Evolutionary conservation across 2,888 invertebrate genomes (phyloP).

Genomic region (Morinoia aosen): DNA sequence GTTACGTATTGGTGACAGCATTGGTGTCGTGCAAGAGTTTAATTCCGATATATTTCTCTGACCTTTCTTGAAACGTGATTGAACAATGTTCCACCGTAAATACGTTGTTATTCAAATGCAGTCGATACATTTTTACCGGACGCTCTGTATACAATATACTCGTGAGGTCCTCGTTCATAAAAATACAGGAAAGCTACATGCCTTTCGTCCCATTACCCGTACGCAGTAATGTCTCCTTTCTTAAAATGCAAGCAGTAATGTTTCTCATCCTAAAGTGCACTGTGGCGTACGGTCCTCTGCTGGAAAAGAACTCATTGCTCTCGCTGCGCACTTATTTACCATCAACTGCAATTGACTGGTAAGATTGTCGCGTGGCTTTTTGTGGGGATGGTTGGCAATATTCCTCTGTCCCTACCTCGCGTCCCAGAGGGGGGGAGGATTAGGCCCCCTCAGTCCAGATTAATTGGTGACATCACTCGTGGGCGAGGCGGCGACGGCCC

Average conservation of each 20-base stretch:
- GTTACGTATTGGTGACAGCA: no score
- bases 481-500: neutral
- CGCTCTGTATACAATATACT: no score
- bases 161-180: no score
- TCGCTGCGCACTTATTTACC: neutral
- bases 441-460: neutral
- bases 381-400: neutral
- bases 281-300: neutral
- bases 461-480: constrained; percentile 17
- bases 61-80: no score
- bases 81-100: no score
- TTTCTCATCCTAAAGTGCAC: neutral
- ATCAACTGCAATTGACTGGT: neutral
- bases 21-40: no score
- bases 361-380: neutral
- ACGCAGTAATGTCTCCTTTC: neutral
- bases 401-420: neutral
- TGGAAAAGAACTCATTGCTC: neutral
- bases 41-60: no score
- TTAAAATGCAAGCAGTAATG: neutral
- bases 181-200: neutral
- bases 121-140: no score
- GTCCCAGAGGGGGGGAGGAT: neutral
- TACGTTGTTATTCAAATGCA: no score
- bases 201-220: neutral